Evolutionary conservation across 2,797 vertebrate species (phyloP).

Genomic region (Artibeus jamaicensis): DNA sequence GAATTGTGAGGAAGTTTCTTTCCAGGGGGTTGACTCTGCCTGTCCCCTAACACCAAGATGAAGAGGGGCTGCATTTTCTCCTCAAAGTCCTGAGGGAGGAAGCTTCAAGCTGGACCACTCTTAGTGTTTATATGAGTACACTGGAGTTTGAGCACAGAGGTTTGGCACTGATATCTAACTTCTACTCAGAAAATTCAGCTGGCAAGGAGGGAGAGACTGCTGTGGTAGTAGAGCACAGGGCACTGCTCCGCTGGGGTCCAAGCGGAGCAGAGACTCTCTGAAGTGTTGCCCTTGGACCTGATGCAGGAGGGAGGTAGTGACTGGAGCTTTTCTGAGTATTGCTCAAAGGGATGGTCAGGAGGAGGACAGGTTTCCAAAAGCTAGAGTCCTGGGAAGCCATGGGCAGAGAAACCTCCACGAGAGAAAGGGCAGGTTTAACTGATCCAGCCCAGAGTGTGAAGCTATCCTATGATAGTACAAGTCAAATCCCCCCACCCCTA

Average conservation of each 20-base stretch:
- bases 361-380: not conserved
- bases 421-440: not conserved
- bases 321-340: too few species aligned
- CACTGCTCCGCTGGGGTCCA: not conserved
- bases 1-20: not conserved
- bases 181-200: not conserved
- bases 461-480: not conserved
- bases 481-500: not conserved
- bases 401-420: not conserved
- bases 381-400: not conserved
- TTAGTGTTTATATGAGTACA: not conserved
- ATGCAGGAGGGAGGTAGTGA: rapidly evolving
- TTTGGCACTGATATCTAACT: not conserved
- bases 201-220: too few species aligned
- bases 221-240: too few species aligned
- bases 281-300: not conserved
- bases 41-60: not conserved
- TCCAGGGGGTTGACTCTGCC: not conserved
- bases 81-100: not conserved
- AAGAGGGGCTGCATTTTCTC: not conserved
- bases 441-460: not conserved
- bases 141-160: not conserved
- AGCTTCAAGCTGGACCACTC: not conserved
- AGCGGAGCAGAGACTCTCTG: not conserved
- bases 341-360: not conserved